phyloP scores from a whole-genome alignment of 2,797 vertebrate genomes.

The Oryzias sinensis region DNA sequence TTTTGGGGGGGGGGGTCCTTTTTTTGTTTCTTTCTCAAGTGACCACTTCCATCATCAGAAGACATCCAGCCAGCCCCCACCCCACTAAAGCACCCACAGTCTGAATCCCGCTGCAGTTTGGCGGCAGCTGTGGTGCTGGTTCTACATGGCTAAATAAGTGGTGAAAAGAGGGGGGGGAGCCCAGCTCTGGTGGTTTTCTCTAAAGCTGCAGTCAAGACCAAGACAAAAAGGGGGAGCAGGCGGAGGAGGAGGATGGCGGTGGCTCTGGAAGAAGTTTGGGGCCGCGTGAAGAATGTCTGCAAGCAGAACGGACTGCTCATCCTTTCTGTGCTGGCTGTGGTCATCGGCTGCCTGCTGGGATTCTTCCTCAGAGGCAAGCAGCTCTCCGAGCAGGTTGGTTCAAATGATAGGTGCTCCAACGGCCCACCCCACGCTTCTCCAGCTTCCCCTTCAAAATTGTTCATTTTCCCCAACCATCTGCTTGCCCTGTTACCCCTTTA shows the following conservation, averaged over 20 bases:
- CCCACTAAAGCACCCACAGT: slow-evolving; percentile 7
- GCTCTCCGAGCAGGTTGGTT: slow-evolving; percentile 93
- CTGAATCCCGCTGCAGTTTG: slow-evolving; percentile 5
- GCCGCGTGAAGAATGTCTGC: slow-evolving; percentile 89
- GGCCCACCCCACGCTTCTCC: neutral
- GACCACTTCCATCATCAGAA: slow-evolving; percentile 6
- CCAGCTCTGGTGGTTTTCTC: slow-evolving; percentile 48
- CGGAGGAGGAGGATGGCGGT: slow-evolving; percentile 79
- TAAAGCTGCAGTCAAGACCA: slow-evolving; percentile 48
- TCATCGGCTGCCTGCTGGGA: slow-evolving; percentile 93
- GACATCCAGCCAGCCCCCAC: slow-evolving; percentile 7
- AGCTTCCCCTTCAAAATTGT: neutral
- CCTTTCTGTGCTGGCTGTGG: slow-evolving; percentile 93
- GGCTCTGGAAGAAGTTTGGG: slow-evolving; percentile 83
- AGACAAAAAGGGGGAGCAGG: slow-evolving; percentile 48
- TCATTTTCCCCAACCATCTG: neutral
- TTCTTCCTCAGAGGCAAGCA: slow-evolving; percentile 92
- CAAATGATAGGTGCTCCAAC: neutral
- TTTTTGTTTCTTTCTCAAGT: slow-evolving; percentile 1
- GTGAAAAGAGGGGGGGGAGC: slow-evolving; percentile 11
- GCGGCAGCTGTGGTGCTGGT: slow-evolving; percentile 23
- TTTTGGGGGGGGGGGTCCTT: neutral
- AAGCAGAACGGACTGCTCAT: slow-evolving; percentile 94
- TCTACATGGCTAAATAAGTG: slow-evolving; percentile 79
- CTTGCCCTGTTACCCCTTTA: neutral